These are phyloP conservation scores for Odontophorus gujanensis DNA, from an alignment of 2,113 vertebrate genomes.

Conservation along the genomic window DNA sequence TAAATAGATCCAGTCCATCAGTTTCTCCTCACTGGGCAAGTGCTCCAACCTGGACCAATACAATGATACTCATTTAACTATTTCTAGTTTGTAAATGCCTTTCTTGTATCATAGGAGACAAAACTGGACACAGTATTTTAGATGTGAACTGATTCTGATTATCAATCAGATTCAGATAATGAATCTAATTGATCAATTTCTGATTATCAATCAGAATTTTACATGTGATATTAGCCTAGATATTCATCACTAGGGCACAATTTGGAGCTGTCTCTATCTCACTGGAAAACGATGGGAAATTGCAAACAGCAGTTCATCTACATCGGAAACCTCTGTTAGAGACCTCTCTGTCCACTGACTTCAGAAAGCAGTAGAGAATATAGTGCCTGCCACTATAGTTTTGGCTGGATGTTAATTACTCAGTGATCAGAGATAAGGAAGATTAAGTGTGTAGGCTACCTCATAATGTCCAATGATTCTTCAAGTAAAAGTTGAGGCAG, in stretches of 20 bases:
- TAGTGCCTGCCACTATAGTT: not conserved
- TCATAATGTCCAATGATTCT: not conserved
- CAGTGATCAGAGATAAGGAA: not conserved
- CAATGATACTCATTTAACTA: not conserved
- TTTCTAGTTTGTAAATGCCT: not conserved
- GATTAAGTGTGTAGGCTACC: not conserved
- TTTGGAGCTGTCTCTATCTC: not conserved
- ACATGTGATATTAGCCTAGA: not conserved
- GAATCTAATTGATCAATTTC: not conserved
- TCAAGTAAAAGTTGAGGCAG: not conserved
- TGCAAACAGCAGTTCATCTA: not conserved
- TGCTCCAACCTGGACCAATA: not conserved
- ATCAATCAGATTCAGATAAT: not conserved
- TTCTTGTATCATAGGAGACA: not conserved
- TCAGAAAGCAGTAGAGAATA: not conserved
- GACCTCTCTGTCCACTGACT: not conserved
- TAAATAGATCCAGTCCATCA: not conserved
- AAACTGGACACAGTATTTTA: not conserved
- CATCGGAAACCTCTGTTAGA: not conserved
- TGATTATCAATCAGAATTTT: not conserved
- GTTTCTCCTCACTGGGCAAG: not conserved
- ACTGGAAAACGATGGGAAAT: not conserved
- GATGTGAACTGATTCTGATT: not conserved
- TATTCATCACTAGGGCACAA: not conserved
- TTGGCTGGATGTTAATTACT: not conserved